Base-by-base conservation (phyloP, 2,113 vertebrate genomes). In the Passer domesticus region DNA sequence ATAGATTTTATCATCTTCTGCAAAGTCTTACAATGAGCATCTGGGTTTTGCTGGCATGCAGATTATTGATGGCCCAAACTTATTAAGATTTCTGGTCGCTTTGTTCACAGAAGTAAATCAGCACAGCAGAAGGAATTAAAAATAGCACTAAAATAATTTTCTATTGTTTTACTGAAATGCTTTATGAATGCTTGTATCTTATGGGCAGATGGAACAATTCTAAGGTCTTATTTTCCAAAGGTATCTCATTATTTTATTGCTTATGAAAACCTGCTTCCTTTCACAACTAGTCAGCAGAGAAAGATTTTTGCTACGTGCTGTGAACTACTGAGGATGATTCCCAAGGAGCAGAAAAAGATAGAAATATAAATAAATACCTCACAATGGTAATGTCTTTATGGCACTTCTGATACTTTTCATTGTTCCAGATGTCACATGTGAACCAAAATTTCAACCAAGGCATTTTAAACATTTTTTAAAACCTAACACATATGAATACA, bases 151-250 rank as follows among this genome's bases (percentile, higher is more conserved):
- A 89, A 87, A 85, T 62, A 44, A 39, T 80, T 95, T 95, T 64
- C 5, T 68, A 59, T 68, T 94, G 35, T 90, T 46, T 74, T 87
- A 85, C 35, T 83, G 46, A 83, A 62, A 50, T 67, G 11, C 27
- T 91, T 95, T 55, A 83, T 62, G 52, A 66, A 72, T 92, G 79
- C 78, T 91, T 70, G 39, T 47, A 75, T 63, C 46, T 41, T 80
- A 81, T 75, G 50, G 23, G 15, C 43, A 78, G 47, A 83, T 55
- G 55, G 43, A 94, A 95, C 64, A 75, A 86, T 75, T 91, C 74
- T 58, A 92, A 95, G 56, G 44, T 66, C 33, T 56, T 93, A 60
- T 89, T 77, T 60, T 85, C 41, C 50, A 93, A 95, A 91, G 16
- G 12, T 44, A 78, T 95, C 74, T 89, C 41, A n/a, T 55, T 94